These are phyloP conservation scores for Parnassius smintheus DNA, from an alignment of 2,888 invertebrate species.

Conservation along the genomic window DNA sequence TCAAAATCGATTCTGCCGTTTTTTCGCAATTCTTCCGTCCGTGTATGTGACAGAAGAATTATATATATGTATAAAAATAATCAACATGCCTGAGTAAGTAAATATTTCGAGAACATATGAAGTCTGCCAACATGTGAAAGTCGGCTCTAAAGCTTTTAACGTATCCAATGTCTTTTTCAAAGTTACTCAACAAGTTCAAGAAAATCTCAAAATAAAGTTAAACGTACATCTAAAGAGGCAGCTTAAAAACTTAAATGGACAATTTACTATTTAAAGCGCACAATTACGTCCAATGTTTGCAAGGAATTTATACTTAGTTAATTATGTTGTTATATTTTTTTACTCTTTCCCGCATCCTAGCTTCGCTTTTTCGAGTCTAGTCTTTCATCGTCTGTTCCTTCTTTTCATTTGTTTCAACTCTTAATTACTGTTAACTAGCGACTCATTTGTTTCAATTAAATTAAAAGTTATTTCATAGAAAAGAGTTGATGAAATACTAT, in stretches of 20 bases:
- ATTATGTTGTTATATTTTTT: slow-evolving; percentile 11
- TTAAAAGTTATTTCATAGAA: neutral
- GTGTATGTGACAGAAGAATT: no score
- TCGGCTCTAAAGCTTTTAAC: no score
- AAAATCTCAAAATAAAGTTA: neutral
- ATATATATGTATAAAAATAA: no score
- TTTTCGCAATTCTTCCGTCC: no score
- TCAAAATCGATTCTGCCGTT: no score
- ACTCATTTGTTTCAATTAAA: slow-evolving; percentile 9
- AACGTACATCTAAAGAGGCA: neutral
- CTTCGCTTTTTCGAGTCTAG: neutral
- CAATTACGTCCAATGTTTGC: slow-evolving; percentile 19
- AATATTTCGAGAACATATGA: no score
- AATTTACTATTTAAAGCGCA: slow-evolving; percentile 1
- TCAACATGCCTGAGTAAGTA: no score
- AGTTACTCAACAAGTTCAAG: neutral
- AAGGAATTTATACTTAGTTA: slow-evolving; percentile 16
- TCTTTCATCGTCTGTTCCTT: slow-evolving; percentile 10
- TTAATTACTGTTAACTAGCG: slow-evolving; percentile 16
- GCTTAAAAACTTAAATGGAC: neutral
- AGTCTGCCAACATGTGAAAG: no score
- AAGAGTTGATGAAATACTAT: no score
- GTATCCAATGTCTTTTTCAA: no score
- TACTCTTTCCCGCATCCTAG: slow-evolving; percentile 1
- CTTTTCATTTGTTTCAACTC: slow-evolving; percentile 16